These are phyloP conservation scores for Tapirus terrestris DNA, from an alignment of 2,113 vertebrate species.

Conservation along the genomic window DNA sequence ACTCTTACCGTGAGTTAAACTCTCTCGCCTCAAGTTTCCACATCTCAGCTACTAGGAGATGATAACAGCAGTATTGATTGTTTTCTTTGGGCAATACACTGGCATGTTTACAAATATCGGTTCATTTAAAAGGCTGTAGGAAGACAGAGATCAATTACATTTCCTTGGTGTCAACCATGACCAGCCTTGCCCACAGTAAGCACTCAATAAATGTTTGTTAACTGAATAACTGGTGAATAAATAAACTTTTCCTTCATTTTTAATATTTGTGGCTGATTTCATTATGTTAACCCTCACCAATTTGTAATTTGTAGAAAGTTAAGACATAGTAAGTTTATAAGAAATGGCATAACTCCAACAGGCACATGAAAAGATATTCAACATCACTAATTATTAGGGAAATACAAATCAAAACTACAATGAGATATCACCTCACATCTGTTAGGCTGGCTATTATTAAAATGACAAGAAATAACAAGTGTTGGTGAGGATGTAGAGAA, in stretches of 20 bases:
- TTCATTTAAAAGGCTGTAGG: neutral
- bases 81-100: neutral
- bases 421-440: too few species aligned
- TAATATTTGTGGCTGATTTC: neutral
- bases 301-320: neutral
- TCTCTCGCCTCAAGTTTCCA: neutral
- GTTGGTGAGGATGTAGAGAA: too few species aligned
- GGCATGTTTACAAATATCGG: neutral
- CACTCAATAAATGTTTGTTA: neutral
- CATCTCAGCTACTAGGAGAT: neutral
- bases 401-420: too few species aligned
- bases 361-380: too few species aligned
- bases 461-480: too few species aligned
- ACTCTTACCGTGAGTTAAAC: neutral
- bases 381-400: too few species aligned
- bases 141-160: neutral
- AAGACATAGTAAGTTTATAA: neutral
- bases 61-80: neutral
- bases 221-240: neutral
- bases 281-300: neutral
- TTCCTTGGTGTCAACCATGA: neutral
- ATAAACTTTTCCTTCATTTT: conserved; percentile 14
- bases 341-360: neutral
- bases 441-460: too few species aligned
- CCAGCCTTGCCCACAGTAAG: neutral